Evolutionary conservation across 2,888 invertebrate species (phyloP), one percentile per base, ranked within the genome.

Genomic region (Ectemnius lituratus): DNA sequence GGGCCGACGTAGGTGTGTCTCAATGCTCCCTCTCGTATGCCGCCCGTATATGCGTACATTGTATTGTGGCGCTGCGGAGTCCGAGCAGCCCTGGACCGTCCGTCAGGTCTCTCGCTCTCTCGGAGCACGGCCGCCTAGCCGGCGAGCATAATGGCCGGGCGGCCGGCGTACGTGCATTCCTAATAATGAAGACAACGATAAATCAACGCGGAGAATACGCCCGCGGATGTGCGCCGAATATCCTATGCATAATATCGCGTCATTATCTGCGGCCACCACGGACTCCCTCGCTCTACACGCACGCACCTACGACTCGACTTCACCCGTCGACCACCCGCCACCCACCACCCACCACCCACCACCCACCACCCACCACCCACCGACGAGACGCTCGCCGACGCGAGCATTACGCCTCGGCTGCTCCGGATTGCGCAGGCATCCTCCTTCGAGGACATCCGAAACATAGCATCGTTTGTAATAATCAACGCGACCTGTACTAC

Each of bases 121-220:
- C 37, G 37, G 37, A 37, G 37, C 37, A 37, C 66, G 78, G 76
- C 60, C 71, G 66, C 71, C 76, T 75, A 73, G 77, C 79, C 76
- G 75, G 76, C 78, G 79, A 78, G 84, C 82, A 87, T 88, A 87
- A 88, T 87, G 85, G 85, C 85, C 84, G 79, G 84, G 84, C 86
- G 83, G 83, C 84, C 86, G 83, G 84, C 86, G 86, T 87, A 86
- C 88, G 88, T 89, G 90, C 90, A 90, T 90, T 90, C 90, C 90
- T 90, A 90, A 90, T 90, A 90, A 90, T 89, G 90, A 90, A 90
- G 90, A 90, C 90, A 89, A 88, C 90, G 89, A 90, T 90, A 90
- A 90, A 90, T 90, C 90, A 90, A 90, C 88, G 85, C 82, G 86
- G 87, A 89, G 90, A 90, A 90, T 90, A 89, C 88, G 88, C 88